phyloP scores from a whole-genome alignment of 2,888 invertebrate species.

The Hypena proboscidalis region DNA sequence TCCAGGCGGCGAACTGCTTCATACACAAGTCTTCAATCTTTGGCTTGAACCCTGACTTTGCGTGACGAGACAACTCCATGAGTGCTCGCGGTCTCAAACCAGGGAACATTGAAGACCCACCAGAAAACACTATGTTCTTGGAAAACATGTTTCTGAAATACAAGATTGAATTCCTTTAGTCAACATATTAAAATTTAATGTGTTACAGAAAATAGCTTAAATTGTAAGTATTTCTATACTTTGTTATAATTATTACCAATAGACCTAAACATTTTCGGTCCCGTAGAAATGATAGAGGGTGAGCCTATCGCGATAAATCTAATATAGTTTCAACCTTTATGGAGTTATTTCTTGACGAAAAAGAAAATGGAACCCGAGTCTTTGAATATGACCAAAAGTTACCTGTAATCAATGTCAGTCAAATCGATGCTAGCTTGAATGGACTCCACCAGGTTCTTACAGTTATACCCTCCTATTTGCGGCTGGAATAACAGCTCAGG shows the following conservation, averaged over 20 bases:
- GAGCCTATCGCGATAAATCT: background rate
- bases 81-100: constrained; percentile 96
- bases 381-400: background rate
- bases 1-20: constrained; percentile 97
- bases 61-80: constrained; percentile 89
- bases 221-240: too few species aligned
- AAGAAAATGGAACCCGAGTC: too few species aligned
- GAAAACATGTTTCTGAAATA: constrained; percentile 91
- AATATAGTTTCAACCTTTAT: background rate
- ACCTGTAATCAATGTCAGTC: constrained; percentile 89
- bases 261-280: too few species aligned
- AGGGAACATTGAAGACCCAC: constrained; percentile 94
- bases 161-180: background rate
- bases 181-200: too few species aligned
- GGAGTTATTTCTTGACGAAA: too few species aligned
- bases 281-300: background rate
- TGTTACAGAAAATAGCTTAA: too few species aligned
- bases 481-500: constrained; percentile 95
- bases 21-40: constrained; percentile 91
- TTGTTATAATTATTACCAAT: background rate
- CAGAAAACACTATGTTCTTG: constrained; percentile 94
- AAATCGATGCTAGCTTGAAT: constrained; percentile 84
- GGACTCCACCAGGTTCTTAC: constrained; percentile 89
- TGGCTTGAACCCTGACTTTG: constrained; percentile 88
- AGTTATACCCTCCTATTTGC: constrained; percentile 90